Evolutionary conservation across 2,113 vertebrate species (phyloP).

Genomic region (Montifringilla adamsi): DNA sequence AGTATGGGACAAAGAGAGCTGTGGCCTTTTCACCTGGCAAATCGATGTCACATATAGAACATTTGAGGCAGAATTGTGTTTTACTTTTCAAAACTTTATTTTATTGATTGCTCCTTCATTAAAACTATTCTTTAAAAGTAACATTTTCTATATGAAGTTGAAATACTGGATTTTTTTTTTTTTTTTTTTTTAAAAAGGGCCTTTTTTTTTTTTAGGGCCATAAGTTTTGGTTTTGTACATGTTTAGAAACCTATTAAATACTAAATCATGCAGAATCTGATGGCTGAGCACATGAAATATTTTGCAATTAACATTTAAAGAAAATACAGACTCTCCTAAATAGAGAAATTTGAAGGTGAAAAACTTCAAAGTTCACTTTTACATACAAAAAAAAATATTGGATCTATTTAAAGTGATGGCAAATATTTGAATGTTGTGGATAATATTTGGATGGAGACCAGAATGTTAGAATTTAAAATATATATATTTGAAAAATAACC

Average conservation of each 20-base stretch:
- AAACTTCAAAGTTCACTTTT: neutral
- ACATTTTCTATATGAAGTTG: neutral
- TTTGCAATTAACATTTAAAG: neutral
- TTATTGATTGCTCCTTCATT: neutral
- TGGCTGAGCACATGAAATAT: neutral
- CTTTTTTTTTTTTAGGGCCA: too few species aligned
- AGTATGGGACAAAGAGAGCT: neutral
- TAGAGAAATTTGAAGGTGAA: neutral
- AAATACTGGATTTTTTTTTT: too few species aligned
- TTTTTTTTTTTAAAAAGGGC: too few species aligned
- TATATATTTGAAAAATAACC: neutral
- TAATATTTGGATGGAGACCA: neutral
- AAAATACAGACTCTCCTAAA: neutral
- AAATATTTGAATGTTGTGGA: neutral
- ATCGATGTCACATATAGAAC: accelerated
- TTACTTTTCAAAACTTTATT: neutral
- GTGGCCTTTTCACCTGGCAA: neutral
- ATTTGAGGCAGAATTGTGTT: neutral
- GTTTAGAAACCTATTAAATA: neutral
- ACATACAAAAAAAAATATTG: neutral
- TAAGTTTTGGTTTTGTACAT: neutral
- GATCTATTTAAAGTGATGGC: neutral
- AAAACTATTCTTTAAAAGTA: neutral
- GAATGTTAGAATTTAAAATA: neutral
- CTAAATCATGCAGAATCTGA: neutral